Base-by-base conservation (phyloP, 2,797 vertebrate species). In the Smutsia temminckii region DNA sequence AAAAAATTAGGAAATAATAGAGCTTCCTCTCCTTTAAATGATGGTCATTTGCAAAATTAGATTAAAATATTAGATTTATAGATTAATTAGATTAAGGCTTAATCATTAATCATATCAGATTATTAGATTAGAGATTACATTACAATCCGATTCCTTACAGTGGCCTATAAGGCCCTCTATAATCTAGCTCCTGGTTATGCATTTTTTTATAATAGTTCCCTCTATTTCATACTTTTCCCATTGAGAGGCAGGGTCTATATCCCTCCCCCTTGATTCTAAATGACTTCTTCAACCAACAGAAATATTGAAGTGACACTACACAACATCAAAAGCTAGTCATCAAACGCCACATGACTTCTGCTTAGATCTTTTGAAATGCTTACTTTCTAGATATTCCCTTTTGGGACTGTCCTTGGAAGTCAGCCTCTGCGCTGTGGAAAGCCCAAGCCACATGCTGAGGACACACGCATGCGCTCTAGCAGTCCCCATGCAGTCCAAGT, bases 11-110 rank as follows among this genome's bases (percentile, higher is more conserved):
- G n/a, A 88, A 63, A 23, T 69, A 88, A 53, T 59, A 6, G 51
- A 81, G 25, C 23, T 75, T 91, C n/a, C 37, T 68, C 7, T 91
- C 55, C 66, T 92, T 81, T 90, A 92, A 85, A 5, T 34, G 5
- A 53, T 71, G 46, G 11, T 12, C 13, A 46, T 71, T 75, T 79
- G 20, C 7, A 84, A 79, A 21, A 42, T 66, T 59, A 66, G 20
- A 78, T 68, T 78, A 61, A 90, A 85, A 68, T 8, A n/a, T 68
- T 46, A 32, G 7, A 74, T 81, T 93, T 55, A 46, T 4, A 63
- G 34, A 27, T 57, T 57, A 63, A 64, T 74, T 81, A 37, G 40
- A 64, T 89, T 63, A 74, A 34, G 42, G 37, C 20, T 78, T 80
- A 10, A 59, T 68, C 10, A 40, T 42, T 91, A 61, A 42, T 71